Conservation (phyloP, 2,113 vertebrate genomes). For the Neodontobutis hainanensis region DNA sequence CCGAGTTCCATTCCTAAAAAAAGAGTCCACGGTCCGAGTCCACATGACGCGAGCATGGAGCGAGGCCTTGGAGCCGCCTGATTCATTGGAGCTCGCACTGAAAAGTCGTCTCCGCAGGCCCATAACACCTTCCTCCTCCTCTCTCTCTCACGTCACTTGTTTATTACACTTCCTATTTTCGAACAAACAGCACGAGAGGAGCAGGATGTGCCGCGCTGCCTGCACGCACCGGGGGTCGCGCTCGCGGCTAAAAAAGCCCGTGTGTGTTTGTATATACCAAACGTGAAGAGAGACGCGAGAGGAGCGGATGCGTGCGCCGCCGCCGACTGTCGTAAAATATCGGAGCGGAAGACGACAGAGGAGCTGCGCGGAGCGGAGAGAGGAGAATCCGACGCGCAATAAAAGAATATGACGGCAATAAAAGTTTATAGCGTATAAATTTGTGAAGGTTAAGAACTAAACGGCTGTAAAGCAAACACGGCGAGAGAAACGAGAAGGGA, state of each 20-base stretch:
- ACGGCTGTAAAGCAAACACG: conserved; percentile 97
- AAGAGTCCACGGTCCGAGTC: background rate
- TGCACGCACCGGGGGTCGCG: conserved; percentile 44
- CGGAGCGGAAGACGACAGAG: conserved; percentile 45
- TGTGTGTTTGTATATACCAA: conserved; percentile 42
- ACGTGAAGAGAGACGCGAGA: conserved; percentile 54
- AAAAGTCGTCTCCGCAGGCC: background rate
- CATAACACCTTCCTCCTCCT: conserved; percentile 3
- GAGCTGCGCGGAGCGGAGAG: conserved; percentile 20
- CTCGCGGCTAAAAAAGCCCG: conserved; percentile 30
- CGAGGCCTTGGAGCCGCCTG: background rate
- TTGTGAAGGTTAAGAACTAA: conserved; percentile 99
- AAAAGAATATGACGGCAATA: conserved; percentile 99
- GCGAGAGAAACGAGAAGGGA: conserved; percentile 51
- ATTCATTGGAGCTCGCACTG: background rate
- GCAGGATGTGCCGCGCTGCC: conserved; percentile 60
- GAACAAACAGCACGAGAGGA: conserved; percentile 76
- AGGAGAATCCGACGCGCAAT: conserved; percentile 89
- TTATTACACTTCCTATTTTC: conserved; percentile 62
- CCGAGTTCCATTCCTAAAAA: too few species aligned
- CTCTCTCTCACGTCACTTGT: conserved; percentile 53
- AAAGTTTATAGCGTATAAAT: conserved; percentile 99
- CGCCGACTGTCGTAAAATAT: conserved; percentile 85
- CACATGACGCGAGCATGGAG: background rate
- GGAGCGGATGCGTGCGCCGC: conserved; percentile 49